Evolutionary conservation across 2,797 vertebrate species (phyloP).

Genomic region (Hydrocynus forskahlii): DNA sequence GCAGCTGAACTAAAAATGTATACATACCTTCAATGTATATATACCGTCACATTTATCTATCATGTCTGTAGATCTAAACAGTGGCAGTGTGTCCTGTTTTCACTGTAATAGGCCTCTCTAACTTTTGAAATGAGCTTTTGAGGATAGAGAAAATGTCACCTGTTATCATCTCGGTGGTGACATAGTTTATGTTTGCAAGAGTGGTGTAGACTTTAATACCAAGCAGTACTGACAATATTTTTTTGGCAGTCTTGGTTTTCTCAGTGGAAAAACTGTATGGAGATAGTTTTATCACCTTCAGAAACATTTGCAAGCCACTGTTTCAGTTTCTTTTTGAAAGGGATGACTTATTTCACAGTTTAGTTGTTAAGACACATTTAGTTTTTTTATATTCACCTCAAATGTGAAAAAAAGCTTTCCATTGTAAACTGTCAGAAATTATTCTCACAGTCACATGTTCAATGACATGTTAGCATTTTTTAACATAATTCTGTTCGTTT

Average conservation of each 20-base stretch:
- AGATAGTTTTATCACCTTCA: background rate
- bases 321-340: background rate
- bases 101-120: background rate
- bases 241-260: constrained; percentile 63
- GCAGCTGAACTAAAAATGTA: background rate
- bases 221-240: constrained; percentile 60
- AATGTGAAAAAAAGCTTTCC: too few relatives aligned
- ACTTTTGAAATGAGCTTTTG: constrained; percentile 59
- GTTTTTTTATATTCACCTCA: background rate
- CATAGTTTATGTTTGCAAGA: constrained; percentile 64
- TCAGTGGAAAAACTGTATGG: constrained; percentile 44
- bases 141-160: constrained; percentile 45
- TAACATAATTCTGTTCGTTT: too few relatives aligned
- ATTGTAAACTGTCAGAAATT: background rate
- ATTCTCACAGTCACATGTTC: background rate
- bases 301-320: background rate
- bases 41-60: background rate
- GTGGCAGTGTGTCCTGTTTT: background rate
- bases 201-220: constrained; percentile 70
- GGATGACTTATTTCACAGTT: background rate
- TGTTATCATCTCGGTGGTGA: constrained; percentile 66
- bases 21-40: background rate
- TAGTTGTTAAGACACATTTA: too few relatives aligned
- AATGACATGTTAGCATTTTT: background rate
- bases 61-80: background rate